Evolutionary conservation across 2,797 vertebrate species (phyloP).

Genomic region (Ceryle rudis): DNA sequence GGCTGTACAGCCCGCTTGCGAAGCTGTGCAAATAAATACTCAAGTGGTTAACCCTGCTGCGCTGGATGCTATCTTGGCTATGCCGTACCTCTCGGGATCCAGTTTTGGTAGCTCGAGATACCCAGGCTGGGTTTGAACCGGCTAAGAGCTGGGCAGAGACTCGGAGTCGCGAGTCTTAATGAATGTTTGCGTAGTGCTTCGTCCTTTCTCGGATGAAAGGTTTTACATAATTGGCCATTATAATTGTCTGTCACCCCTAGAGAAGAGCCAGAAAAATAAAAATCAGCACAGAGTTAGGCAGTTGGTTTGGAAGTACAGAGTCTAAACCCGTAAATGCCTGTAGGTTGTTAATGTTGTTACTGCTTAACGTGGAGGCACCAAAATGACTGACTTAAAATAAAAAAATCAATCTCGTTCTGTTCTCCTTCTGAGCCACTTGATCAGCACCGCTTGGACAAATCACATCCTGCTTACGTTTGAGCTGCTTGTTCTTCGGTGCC

Average conservation of each 20-base stretch:
- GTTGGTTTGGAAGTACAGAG: background rate
- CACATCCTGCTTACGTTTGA: background rate
- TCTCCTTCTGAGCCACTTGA: background rate
- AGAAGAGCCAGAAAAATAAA: background rate
- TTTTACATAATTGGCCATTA: constrained; percentile 46
- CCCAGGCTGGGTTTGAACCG: background rate
- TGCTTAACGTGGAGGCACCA: background rate
- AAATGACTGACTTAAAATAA: background rate
- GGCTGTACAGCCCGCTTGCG: constrained; percentile 4
- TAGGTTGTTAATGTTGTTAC: background rate
- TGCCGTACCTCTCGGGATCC: background rate
- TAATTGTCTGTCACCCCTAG: constrained; percentile 37
- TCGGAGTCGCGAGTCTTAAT: background rate
- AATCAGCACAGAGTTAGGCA: background rate
- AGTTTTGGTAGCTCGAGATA: background rate
- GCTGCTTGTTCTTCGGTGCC: background rate
- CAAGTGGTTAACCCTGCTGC: background rate
- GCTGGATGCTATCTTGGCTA: background rate
- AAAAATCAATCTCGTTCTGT: background rate
- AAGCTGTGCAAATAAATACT: background rate
- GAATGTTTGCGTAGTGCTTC: background rate
- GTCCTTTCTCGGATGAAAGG: constrained; percentile 31
- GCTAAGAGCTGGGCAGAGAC: background rate
- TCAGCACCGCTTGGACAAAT: background rate
- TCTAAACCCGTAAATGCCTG: background rate